Conservation (phyloP, 2,797 vertebrate genomes). For the Catamblyrhynchus diadema region DNA sequence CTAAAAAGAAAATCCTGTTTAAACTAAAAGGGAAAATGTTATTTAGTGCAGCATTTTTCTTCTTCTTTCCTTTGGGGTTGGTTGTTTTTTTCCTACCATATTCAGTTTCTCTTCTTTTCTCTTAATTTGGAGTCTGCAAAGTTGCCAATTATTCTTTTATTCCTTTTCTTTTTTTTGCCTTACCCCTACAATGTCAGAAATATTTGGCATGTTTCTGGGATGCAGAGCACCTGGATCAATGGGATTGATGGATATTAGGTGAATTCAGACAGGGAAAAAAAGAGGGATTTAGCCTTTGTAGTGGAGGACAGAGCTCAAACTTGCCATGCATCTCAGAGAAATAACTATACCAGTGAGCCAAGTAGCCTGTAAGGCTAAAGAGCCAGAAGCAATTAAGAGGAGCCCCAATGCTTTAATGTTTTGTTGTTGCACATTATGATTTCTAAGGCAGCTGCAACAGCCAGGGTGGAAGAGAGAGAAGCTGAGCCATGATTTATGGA, state of each 20-base stretch:
- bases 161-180: neutral
- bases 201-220: neutral
- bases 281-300: neutral
- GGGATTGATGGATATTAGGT: neutral
- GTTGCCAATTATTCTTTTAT: neutral
- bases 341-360: neutral
- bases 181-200: neutral
- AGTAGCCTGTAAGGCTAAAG: neutral
- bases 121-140: neutral
- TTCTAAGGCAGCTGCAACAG: slow-evolving; percentile 4
- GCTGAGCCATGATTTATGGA: slow-evolving; percentile 21
- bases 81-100: neutral
- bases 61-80: neutral
- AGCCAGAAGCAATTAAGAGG: neutral
- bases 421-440: neutral
- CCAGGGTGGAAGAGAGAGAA: neutral
- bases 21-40: slow-evolving; percentile 42
- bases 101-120: slow-evolving; percentile 22
- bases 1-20: slow-evolving; percentile 45
- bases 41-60: slow-evolving; percentile 26
- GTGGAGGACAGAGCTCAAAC: neutral
- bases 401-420: neutral
- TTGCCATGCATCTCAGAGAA: neutral
- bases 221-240: neutral
- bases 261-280: neutral